Evolutionary conservation across 2,888 invertebrate species (phyloP).

Genomic region (Plebejus melissa): DNA sequence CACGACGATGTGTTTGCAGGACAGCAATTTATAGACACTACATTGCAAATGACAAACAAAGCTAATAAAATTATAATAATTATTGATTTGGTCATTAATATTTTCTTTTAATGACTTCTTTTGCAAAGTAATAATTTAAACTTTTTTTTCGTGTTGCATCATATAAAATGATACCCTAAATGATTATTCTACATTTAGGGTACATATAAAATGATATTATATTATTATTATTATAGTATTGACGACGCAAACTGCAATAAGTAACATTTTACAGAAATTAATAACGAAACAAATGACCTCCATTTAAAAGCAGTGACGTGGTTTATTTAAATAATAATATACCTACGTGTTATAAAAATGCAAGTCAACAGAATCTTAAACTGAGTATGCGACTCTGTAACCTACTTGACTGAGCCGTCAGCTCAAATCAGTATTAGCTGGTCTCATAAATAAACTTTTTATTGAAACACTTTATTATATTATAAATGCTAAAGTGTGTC

Average conservation of each 20-base stretch:
- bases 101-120: no score
- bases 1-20: background rate
- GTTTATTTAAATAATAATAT: background rate
- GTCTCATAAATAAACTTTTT: conserved; percentile 1
- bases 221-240: background rate
- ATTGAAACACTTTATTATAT: background rate
- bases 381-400: background rate
- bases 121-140: no score
- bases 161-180: no score
- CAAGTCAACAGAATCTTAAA: background rate
- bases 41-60: background rate
- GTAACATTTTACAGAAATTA: background rate
- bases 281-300: background rate
- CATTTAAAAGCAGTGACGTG: background rate
- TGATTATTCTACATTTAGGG: no score
- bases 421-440: conserved; percentile 3
- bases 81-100: no score
- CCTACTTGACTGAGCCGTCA: background rate
- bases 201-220: no score
- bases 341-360: conserved; percentile 11
- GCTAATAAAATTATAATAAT: no score
- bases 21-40: background rate
- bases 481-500: no score
- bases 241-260: background rate
- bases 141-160: background rate